phyloP scores from a whole-genome alignment of 2,797 vertebrate species.

The Siniperca undulata region DNA sequence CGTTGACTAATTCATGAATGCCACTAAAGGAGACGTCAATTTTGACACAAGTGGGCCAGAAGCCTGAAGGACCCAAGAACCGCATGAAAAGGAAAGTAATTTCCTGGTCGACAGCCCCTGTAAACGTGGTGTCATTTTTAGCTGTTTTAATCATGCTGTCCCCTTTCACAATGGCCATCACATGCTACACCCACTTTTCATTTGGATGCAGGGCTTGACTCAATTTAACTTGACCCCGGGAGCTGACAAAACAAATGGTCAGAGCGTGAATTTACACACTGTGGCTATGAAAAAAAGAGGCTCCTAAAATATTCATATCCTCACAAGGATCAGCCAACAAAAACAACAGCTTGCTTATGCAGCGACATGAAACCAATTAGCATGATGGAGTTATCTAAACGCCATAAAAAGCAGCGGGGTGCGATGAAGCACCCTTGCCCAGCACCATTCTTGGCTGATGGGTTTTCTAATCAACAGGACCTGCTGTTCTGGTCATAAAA shows the following conservation, averaged over 20 bases:
- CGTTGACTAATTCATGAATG: conserved; percentile 67
- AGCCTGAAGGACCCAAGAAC: conserved; percentile 12
- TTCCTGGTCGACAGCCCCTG: conserved; percentile 59
- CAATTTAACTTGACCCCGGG: conserved; percentile 47
- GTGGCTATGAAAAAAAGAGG: conserved; percentile 50
- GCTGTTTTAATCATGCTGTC: conserved; percentile 65
- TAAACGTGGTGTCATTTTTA: conserved; percentile 57
- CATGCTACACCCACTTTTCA: conserved; percentile 39
- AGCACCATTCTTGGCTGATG: conserved; percentile 54
- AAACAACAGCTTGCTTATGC: conserved; percentile 83
- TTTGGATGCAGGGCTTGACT: conserved; percentile 39
- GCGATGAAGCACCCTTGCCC: conserved; percentile 41
- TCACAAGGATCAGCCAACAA: conserved; percentile 71
- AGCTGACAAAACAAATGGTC: conserved; percentile 63
- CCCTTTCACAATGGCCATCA: conserved; percentile 51
- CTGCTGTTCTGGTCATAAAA: conserved; percentile 59
- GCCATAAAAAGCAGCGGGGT: conserved; percentile 57
- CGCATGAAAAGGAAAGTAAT: conserved; percentile 62
- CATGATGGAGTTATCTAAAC: conserved; percentile 74
- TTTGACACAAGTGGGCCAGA: conserved; percentile 43
- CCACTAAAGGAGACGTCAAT: conserved; percentile 50
- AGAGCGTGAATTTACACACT: conserved; percentile 69
- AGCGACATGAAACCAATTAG: conserved; percentile 84
- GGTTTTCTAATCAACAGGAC: conserved; percentile 72
- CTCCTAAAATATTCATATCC: conserved; percentile 82